Percentiles rank a stretch among this genome's conserved stretches.
These are phyloP conservation scores for Tetramorium simillimum DNA, from an alignment of 1,140 invertebrate genomes.

Conservation along the genomic window DNA sequence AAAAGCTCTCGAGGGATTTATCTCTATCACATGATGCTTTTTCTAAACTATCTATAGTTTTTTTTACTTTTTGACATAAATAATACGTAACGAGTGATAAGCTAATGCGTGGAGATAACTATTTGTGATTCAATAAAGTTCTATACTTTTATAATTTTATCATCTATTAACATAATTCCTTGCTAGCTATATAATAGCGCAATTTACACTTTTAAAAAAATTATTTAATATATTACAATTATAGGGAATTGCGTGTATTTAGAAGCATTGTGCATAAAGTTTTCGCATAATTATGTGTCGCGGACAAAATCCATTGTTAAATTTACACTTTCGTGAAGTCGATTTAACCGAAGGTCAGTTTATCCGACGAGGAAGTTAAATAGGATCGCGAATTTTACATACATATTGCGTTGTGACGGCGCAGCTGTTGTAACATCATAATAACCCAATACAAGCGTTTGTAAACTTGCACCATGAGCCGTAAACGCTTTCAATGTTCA, in stretches of 20 bases:
- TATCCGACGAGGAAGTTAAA: slow-evolving; percentile 28
- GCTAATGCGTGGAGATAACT: background rate
- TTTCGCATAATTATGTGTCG: background rate
- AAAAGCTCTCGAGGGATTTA: background rate
- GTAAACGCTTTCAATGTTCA: slow-evolving; percentile 32
- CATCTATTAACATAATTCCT: background rate
- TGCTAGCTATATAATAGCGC: background rate
- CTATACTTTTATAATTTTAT: background rate
- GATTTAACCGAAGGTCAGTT: background rate
- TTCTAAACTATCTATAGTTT: background rate
- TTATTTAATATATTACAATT: background rate
- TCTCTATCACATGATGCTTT: background rate
- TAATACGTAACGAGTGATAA: slow-evolving; percentile 3
- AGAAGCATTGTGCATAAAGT: background rate
- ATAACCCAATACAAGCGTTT: slow-evolving; percentile 34
- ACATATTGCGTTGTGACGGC: slow-evolving; percentile 13
- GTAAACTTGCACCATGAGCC: slow-evolving; percentile 38
- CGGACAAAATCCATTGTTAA: background rate
- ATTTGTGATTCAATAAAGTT: background rate
- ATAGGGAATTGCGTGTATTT: background rate
- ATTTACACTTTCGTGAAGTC: background rate
- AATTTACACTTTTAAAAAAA: background rate
- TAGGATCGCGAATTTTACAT: slow-evolving; percentile 28
- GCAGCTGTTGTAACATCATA: slow-evolving; percentile 6
- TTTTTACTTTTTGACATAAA: background rate